Evolutionary conservation across 1,140 invertebrate species (phyloP).

Genomic region (Macrobrachium nipponense): DNA sequence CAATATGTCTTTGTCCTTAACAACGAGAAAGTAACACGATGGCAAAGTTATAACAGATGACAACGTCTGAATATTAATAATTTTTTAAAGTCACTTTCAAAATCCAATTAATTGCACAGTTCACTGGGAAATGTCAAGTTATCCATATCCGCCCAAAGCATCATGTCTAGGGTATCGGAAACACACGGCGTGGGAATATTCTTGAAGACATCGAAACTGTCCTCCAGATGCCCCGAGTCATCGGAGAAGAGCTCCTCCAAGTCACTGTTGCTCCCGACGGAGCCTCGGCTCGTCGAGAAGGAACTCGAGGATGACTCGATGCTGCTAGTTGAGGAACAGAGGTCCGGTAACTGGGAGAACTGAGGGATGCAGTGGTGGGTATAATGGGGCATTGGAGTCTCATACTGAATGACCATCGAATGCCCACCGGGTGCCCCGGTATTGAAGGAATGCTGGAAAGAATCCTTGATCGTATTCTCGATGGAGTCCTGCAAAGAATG

Average conservation of each 20-base stretch:
- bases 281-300: background rate
- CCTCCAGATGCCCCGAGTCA: slow-evolving; percentile 5
- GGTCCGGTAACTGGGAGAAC: background rate
- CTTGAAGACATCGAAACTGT: slow-evolving; percentile 5
- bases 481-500: slow-evolving; percentile 3
- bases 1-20: too few relatives aligned
- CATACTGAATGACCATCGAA: background rate
- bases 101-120: background rate
- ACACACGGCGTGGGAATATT: background rate
- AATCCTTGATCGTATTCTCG: slow-evolving; percentile 2
- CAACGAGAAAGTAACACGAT: too few relatives aligned
- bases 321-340: background rate
- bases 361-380: slow-evolving; percentile 5
- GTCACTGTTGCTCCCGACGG: background rate
- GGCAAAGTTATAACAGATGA: too few relatives aligned
- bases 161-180: background rate
- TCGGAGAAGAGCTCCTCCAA: slow-evolving; percentile 3
- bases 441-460: background rate
- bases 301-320: background rate
- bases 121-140: background rate
- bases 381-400: slow-evolving; percentile 6
- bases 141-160: background rate
- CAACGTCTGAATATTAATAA: background rate
- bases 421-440: background rate
- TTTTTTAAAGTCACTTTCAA: background rate